phyloP scores from a whole-genome alignment of 2,888 invertebrate species.

The Leucania comma region DNA sequence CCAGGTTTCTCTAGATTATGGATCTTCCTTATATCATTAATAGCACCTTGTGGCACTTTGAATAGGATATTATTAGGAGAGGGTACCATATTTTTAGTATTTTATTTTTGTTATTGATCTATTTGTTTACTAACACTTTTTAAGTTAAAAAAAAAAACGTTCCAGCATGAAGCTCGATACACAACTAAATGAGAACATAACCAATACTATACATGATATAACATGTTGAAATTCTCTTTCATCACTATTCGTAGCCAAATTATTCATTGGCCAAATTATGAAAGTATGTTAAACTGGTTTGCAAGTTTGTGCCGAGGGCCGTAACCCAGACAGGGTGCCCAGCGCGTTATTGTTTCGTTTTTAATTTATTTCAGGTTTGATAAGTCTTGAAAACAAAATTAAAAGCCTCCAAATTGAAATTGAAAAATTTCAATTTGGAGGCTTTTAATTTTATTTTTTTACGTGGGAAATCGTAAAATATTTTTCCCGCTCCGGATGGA shows the following conservation, averaged over 20 bases:
- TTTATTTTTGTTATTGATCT: not conserved
- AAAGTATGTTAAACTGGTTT: too few species aligned
- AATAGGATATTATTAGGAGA: slow-evolving; percentile 58
- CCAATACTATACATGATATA: not conserved
- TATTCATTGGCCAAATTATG: not conserved
- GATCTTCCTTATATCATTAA: slow-evolving; percentile 65
- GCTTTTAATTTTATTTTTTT: too few species aligned
- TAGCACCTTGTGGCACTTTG: slow-evolving; percentile 58
- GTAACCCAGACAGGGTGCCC: too few species aligned
- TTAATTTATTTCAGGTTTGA: too few species aligned
- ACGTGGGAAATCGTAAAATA: too few species aligned
- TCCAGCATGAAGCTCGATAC: not conserved
- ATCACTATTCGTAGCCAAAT: not conserved
- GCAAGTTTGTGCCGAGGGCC: too few species aligned
- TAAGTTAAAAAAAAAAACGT: not conserved
- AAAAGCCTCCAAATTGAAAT: too few species aligned
- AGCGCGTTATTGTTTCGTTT: too few species aligned
- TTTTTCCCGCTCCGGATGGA: too few species aligned
- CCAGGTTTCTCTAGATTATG: slow-evolving; percentile 69
- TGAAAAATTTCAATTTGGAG: too few species aligned
- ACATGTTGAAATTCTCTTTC: not conserved
- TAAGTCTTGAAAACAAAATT: too few species aligned
- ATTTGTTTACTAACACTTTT: not conserved
- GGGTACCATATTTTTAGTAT: not conserved
- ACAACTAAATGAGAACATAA: not conserved